Conservation (phyloP, 2,888 invertebrate genomes). For the Caenorhabditis zanzibari region DNA sequence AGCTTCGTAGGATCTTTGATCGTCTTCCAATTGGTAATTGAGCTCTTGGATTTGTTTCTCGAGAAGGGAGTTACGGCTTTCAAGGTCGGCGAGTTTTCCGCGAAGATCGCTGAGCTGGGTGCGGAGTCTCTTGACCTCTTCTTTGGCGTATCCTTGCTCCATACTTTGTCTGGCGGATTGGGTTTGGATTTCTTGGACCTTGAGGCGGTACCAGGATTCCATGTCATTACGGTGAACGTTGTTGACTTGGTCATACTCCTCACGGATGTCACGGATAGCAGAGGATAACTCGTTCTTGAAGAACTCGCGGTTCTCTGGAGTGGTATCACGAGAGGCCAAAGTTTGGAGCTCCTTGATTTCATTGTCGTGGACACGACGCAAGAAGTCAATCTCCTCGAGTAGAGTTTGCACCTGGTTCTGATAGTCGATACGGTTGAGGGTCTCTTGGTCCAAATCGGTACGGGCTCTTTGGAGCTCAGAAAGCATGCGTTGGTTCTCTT, state of each 20-base stretch:
- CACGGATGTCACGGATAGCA: slow-evolving; percentile 85
- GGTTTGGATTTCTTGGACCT: slow-evolving; percentile 86
- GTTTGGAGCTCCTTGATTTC: slow-evolving; percentile 85
- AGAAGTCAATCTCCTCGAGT: slow-evolving; percentile 85
- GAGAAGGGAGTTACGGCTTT: slow-evolving; percentile 85
- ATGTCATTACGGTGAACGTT: slow-evolving; percentile 85
- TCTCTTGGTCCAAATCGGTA: slow-evolving; percentile 85
- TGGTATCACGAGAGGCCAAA: slow-evolving; percentile 85
- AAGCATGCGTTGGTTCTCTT: slow-evolving; percentile 84
- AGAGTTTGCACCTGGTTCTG: slow-evolving; percentile 85
- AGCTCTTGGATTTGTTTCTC: slow-evolving; percentile 85
- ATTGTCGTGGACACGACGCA: slow-evolving; percentile 85
- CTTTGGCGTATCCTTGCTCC: slow-evolving; percentile 84
- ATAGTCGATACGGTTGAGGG: slow-evolving; percentile 85
- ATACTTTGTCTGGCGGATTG: slow-evolving; percentile 84
- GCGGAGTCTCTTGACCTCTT: slow-evolving; percentile 85
- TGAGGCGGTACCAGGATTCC: slow-evolving; percentile 85
- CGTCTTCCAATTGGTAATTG: slow-evolving; percentile 85
- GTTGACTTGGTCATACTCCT: slow-evolving; percentile 84
- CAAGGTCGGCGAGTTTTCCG: slow-evolving; percentile 85
- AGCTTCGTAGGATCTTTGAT: slow-evolving; percentile 84
- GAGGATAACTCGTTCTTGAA: slow-evolving; percentile 86
- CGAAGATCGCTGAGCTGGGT: slow-evolving; percentile 84
- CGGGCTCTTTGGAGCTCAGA: slow-evolving; percentile 73
- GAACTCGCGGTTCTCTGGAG: slow-evolving; percentile 86